Conservation (phyloP, 2,888 invertebrate species). For the Apomyelois bistriatella region DNA sequence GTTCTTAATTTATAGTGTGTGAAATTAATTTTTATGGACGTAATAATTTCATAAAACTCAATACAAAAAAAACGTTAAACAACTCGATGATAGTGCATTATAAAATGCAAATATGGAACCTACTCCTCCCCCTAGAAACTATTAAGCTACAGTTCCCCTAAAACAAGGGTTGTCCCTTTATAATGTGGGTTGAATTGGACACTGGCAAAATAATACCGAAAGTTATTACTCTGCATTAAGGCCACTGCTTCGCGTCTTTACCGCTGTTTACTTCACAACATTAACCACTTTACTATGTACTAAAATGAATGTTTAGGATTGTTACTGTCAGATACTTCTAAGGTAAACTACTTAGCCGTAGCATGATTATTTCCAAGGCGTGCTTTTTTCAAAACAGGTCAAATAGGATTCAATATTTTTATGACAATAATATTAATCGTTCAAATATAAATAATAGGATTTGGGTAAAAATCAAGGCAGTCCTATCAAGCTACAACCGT, state of each 20-base stretch:
- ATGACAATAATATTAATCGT: too few species aligned
- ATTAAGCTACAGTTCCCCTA: background rate
- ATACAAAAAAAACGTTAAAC: too few species aligned
- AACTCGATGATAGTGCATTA: background rate
- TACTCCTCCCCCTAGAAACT: background rate
- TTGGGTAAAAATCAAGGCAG: too few species aligned
- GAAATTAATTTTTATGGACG: too few species aligned
- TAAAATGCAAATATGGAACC: background rate
- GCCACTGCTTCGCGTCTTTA: background rate
- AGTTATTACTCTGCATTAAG: background rate
- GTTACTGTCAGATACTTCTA: background rate
- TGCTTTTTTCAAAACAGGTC: too few species aligned
- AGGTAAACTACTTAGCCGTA: too few species aligned
- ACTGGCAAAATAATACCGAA: background rate
- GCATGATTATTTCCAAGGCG: too few species aligned
- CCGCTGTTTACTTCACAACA: background rate
- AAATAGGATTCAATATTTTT: too few species aligned
- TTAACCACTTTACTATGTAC: background rate
- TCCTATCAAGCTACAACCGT: too few species aligned
- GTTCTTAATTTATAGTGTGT: too few species aligned
- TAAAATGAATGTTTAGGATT: background rate
- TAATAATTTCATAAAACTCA: too few species aligned
- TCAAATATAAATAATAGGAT: too few species aligned
- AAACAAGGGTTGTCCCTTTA: conserved; percentile 4
- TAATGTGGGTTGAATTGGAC: background rate